phyloP scores from a whole-genome alignment of 2,888 invertebrate species.

The Dioctria rufipes region DNA sequence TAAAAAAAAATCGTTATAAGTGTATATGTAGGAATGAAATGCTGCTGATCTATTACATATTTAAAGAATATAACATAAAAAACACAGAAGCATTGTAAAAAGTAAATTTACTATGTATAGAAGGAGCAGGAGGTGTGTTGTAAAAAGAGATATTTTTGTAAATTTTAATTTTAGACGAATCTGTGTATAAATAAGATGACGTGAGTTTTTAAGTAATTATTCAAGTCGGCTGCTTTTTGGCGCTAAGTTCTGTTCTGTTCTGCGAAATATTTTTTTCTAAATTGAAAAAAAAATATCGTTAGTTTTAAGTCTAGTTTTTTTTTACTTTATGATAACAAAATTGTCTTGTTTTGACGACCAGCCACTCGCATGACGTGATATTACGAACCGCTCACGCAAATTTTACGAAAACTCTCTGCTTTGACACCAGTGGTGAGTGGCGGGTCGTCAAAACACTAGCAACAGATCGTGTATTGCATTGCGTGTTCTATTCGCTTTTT shows the following conservation, averaged over 20 bases:
- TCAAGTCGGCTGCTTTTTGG: conserved; percentile 20
- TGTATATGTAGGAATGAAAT: conserved; percentile 28
- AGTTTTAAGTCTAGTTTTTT: no score
- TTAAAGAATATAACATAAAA: neutral
- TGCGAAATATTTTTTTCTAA: no score
- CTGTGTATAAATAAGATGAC: conserved; percentile 1
- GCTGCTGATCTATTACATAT: conserved; percentile 16
- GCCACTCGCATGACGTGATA: no score
- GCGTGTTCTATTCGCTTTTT: no score
- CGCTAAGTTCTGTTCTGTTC: neutral
- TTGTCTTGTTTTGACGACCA: no score
- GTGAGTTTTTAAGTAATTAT: conserved; percentile 14
- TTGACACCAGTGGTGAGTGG: no score
- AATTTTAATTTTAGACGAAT: conserved; percentile 21
- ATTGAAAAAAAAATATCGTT: no score
- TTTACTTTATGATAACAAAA: no score
- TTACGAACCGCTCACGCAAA: no score
- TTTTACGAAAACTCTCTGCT: no score
- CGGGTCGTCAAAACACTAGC: no score
- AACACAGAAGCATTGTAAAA: conserved; percentile 35
- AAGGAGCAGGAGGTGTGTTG: neutral
- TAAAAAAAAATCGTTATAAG: conserved; percentile 33
- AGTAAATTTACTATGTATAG: conserved; percentile 26
- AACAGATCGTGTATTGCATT: no score
- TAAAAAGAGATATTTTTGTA: conserved; percentile 45